A percentile compares a stretch with the other conserved stretches of the same genome.
Evolutionary conservation across 2,113 vertebrate species (phyloP).

Genomic region (Hemibates koningsi): DNA sequence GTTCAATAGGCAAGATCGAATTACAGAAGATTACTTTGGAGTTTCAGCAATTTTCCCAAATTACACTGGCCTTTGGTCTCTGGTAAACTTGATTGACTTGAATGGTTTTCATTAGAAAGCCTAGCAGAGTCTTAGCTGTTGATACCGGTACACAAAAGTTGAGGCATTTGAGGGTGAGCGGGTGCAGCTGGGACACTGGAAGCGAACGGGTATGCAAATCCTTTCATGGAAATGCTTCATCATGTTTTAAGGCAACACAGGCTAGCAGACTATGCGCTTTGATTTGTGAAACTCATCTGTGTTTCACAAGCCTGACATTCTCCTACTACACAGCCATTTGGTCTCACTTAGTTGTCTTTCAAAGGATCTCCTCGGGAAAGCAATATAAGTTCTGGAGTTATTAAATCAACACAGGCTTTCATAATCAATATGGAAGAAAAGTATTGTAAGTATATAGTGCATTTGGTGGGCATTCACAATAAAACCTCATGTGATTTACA

Average conservation of each 20-base stretch:
- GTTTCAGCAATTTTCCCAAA: slow-evolving; percentile 73
- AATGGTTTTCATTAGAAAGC: slow-evolving; percentile 74
- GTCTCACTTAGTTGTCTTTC: neutral
- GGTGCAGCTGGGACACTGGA: slow-evolving; percentile 52
- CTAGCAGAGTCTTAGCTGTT: slow-evolving; percentile 38
- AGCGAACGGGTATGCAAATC: slow-evolving; percentile 37
- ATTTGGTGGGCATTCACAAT: slow-evolving; percentile 12
- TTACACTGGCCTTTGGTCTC: slow-evolving; percentile 74
- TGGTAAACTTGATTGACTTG: slow-evolving; percentile 72
- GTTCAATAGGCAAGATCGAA: slow-evolving; percentile 63
- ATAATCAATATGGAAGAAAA: neutral
- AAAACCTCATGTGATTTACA: slow-evolving; percentile 30
- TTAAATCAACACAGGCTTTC: slow-evolving; percentile 27
- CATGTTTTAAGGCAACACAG: slow-evolving; percentile 3
- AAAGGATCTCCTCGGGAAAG: neutral
- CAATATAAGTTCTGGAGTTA: slow-evolving; percentile 3
- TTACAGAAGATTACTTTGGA: slow-evolving; percentile 75
- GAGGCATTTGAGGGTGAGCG: slow-evolving; percentile 45
- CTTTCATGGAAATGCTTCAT: slow-evolving; percentile 24
- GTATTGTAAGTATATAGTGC: neutral
- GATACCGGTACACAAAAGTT: slow-evolving; percentile 55
- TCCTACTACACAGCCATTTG: neutral
- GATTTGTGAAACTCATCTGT: slow-evolving; percentile 10
- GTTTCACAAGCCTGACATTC: neutral
- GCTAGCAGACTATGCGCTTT: neutral